A percentile compares a stretch with the other conserved stretches of the same genome.
phyloP scores from a whole-genome alignment of 2,113 vertebrate species.

The Crotalus viridis region DNA sequence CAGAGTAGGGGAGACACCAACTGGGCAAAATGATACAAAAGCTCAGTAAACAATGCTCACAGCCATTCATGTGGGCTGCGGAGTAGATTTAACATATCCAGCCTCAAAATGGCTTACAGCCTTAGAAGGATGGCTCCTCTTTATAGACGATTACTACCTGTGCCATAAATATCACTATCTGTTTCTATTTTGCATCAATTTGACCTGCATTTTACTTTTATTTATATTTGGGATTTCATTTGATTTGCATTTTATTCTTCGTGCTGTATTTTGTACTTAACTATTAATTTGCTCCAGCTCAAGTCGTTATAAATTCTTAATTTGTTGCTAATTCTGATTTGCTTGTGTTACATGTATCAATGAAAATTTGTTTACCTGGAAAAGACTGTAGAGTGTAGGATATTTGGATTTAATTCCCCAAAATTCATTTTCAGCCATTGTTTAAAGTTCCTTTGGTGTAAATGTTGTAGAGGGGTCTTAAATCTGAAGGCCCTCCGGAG shows the following conservation, averaged over 20 bases:
- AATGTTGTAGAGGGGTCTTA: neutral
- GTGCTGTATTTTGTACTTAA: neutral
- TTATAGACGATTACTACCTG: neutral
- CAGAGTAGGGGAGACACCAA: neutral
- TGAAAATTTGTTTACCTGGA: neutral
- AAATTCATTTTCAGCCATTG: neutral
- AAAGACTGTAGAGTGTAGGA: neutral
- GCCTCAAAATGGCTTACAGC: neutral
- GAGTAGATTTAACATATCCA: neutral
- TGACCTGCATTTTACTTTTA: neutral
- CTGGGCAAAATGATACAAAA: neutral
- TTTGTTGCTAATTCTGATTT: neutral
- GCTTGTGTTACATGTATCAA: neutral
- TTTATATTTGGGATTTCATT: neutral
- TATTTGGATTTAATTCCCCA: neutral
- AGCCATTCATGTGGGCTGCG: neutral
- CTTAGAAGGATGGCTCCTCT: neutral
- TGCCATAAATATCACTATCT: neutral
- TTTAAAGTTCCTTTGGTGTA: neutral
- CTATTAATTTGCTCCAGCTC: neutral
- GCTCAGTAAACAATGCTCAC: neutral
- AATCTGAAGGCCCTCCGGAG: neutral
- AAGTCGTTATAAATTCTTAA: neutral
- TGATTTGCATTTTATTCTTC: neutral
- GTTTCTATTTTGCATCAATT: neutral